Percentiles rank a stretch among this genome's conserved stretches.
phyloP scores from a whole-genome alignment of 37 sponge, comb jelly and placozoan genomes.

The Lycopodina hypogea region DNA sequence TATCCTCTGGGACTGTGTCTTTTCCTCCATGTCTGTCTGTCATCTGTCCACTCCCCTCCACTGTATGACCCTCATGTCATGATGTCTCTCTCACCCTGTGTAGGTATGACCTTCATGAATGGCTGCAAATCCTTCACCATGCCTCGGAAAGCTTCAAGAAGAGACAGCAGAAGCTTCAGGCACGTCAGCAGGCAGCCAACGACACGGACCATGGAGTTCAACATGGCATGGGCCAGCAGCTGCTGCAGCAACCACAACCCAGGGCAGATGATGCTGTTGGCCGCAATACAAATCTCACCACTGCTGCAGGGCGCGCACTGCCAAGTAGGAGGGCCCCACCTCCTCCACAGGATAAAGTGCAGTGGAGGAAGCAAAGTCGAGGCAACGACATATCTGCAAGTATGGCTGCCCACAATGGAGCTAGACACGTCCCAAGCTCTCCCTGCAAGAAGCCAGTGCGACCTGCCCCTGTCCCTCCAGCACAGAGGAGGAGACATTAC shows the following conservation, averaged over 20 bases:
- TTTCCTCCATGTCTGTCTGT: too few species aligned
- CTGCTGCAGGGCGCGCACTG: too few species aligned
- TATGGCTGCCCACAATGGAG: not conserved
- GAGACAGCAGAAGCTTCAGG: constrained; percentile 2
- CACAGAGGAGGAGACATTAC: not conserved
- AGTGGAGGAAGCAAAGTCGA: not conserved
- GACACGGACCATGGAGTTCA: not conserved
- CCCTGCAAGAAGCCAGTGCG: constrained; percentile 27
- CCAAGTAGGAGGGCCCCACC: constrained; percentile 14
- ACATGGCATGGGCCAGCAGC: not conserved
- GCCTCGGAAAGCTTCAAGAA: constrained; percentile 60
- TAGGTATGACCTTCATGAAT: constrained; percentile 84
- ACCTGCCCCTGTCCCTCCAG: constrained; percentile 37
- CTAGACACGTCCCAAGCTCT: not conserved
- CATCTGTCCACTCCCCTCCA: too few species aligned
- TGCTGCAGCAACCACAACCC: not conserved
- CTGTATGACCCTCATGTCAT: too few species aligned
- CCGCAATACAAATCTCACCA: not conserved
- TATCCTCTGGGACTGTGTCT: too few species aligned
- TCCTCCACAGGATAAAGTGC: not conserved
- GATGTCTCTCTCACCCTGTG: not conserved
- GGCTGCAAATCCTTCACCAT: constrained; percentile 58
- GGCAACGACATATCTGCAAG: not conserved
- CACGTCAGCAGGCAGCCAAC: not conserved
- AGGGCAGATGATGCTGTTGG: not conserved